Percentiles rank a stretch among this genome's conserved stretches.
phyloP scores from a whole-genome alignment of 2,888 invertebrate genomes.

The Notodonta dromedarius region DNA sequence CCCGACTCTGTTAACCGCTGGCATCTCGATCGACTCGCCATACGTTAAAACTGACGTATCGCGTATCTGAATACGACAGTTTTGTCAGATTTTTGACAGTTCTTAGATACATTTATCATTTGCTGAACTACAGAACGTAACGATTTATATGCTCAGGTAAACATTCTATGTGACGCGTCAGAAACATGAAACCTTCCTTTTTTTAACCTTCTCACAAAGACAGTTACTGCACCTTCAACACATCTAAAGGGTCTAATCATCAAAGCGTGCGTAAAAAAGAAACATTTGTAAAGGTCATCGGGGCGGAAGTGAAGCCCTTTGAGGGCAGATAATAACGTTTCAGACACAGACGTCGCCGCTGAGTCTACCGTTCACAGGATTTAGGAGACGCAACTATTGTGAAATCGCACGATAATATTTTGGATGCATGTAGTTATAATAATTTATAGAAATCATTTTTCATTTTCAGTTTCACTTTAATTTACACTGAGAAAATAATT shows the following conservation, averaged over 20 bases:
- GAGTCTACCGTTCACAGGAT: not conserved
- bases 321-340: slow-evolving; percentile 77
- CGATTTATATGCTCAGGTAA: too few relatives aligned
- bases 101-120: too few relatives aligned
- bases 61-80: too few relatives aligned
- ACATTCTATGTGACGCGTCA: not conserved
- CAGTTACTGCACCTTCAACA: slow-evolving; percentile 17
- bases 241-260: slow-evolving; percentile 26
- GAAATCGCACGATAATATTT: slow-evolving; percentile 7
- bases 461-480: too few relatives aligned
- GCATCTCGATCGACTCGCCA: too few relatives aligned
- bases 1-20: too few relatives aligned
- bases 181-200: not conserved
- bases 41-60: too few relatives aligned
- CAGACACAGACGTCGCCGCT: slow-evolving; percentile 63
- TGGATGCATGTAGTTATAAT: not conserved
- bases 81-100: too few relatives aligned
- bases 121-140: too few relatives aligned
- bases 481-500: too few relatives aligned
- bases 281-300: slow-evolving; percentile 69
- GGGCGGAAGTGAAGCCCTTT: slow-evolving; percentile 74
- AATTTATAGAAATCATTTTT: too few relatives aligned
- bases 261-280: slow-evolving; percentile 54
- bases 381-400: not conserved
- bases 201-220: not conserved